A percentile compares a stretch with the other conserved stretches of the same genome.
These are phyloP conservation scores for Macrochelys suwanniensis DNA, from an alignment of 2,797 vertebrate species.

Conservation along the genomic window DNA sequence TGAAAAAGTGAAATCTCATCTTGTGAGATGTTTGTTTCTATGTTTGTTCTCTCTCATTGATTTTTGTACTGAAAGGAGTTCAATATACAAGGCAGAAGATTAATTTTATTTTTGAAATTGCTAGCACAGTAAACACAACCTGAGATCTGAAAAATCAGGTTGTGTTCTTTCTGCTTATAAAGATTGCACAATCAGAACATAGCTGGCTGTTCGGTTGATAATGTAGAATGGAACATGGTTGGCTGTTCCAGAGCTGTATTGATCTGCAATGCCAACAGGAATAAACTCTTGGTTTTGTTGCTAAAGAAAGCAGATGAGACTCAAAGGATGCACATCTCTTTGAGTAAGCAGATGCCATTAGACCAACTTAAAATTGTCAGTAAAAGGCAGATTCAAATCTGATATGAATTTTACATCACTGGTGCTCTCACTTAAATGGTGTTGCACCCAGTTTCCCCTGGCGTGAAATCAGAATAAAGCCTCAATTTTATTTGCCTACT, in stretches of 20 bases:
- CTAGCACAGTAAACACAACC: neutral
- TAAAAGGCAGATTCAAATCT: neutral
- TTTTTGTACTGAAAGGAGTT: neutral
- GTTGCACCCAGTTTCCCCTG: neutral
- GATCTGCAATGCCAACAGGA: conserved; percentile 6
- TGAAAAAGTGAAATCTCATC: neutral
- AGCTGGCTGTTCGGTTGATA: neutral
- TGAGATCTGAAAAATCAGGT: neutral
- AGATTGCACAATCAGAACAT: neutral
- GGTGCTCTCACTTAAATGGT: neutral
- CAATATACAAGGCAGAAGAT: neutral
- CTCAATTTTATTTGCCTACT: neutral
- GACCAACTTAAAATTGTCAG: neutral
- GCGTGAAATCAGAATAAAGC: neutral
- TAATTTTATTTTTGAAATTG: neutral
- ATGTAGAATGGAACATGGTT: conserved; percentile 14
- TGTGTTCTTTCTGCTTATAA: neutral
- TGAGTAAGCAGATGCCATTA: conserved; percentile 12
- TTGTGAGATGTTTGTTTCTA: neutral
- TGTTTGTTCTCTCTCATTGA: neutral
- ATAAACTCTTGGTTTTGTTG: conserved; percentile 40
- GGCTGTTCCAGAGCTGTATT: neutral
- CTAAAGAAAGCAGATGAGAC: conserved; percentile 50
- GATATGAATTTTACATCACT: neutral
- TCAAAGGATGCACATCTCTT: conserved; percentile 21